These are phyloP conservation scores for Metaphire vulgaris DNA, from an alignment of 1,140 invertebrate genomes.

Conservation along the genomic window DNA sequence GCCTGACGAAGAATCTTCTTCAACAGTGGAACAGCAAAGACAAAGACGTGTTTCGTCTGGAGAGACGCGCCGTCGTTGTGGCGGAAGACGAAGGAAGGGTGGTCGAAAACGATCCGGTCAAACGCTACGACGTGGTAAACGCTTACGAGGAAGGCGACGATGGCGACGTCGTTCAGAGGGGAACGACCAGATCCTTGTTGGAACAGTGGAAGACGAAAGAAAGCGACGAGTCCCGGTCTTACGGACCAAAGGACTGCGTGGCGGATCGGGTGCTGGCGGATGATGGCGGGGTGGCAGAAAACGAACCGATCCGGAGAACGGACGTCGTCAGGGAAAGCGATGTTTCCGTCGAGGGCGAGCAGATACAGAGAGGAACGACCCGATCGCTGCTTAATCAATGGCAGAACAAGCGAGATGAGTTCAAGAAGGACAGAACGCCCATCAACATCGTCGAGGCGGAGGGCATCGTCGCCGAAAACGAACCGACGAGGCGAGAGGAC, in stretches of 20 bases:
- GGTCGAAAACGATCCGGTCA: constrained; percentile 21
- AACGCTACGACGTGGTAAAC: constrained; percentile 16
- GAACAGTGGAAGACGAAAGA: background rate
- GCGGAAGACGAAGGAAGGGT: constrained; percentile 19
- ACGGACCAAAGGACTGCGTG: too few relatives aligned
- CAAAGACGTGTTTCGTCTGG: background rate
- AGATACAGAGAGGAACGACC: background rate
- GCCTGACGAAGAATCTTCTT: constrained; percentile 12
- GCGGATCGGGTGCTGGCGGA: too few relatives aligned
- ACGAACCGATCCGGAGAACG: constrained; percentile 18
- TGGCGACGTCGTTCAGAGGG: constrained; percentile 1
- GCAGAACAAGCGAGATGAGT: constrained; percentile 6
- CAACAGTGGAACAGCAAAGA: constrained; percentile 10
- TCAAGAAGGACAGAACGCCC: constrained; percentile 7
- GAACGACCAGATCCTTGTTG: background rate
- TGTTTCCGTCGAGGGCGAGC: background rate
- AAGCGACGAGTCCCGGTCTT: too few relatives aligned
- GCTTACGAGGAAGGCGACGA: background rate
- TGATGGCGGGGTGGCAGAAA: constrained; percentile 17
- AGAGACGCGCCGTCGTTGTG: background rate
- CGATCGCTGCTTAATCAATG: constrained; percentile 7
- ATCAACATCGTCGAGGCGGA: constrained; percentile 7
- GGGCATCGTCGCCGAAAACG: constrained; percentile 20
- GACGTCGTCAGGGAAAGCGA: constrained; percentile 22
- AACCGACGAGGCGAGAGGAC: constrained; percentile 15